phyloP scores from a whole-genome alignment of 2,113 vertebrate species.

The Lagopus leucura region DNA sequence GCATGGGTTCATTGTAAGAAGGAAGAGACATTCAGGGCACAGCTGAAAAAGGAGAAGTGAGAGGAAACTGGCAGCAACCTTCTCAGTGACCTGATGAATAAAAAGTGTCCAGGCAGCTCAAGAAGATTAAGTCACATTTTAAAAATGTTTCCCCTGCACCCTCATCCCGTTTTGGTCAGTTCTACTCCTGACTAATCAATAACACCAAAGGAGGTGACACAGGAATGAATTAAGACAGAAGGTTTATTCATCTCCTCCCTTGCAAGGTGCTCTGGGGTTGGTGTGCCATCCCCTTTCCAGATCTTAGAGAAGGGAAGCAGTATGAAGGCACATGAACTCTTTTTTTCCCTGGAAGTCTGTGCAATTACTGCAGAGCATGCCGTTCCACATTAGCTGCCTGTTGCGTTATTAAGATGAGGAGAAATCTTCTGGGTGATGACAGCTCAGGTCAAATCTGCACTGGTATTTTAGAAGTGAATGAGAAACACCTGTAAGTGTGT shows the following conservation, averaged over 20 bases:
- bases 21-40: neutral
- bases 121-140: conserved; percentile 41
- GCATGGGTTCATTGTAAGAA: neutral
- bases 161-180: neutral
- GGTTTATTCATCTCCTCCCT: conserved; percentile 14
- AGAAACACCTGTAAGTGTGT: neutral
- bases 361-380: neutral
- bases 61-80: conserved; percentile 39
- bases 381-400: neutral
- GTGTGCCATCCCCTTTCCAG: neutral
- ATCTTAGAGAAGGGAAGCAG: neutral
- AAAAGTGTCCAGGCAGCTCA: neutral
- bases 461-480: neutral
- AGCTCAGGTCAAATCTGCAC: neutral
- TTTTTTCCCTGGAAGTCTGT: neutral
- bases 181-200: conserved; percentile 28
- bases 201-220: conserved; percentile 12
- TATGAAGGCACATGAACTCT: neutral
- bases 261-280: neutral
- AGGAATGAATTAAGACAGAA: conserved; percentile 22
- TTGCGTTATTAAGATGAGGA: neutral
- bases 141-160: neutral
- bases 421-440: neutral
- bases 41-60: conserved; percentile 24
- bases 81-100: conserved; percentile 18